Conservation (phyloP, 53 echinoderm and acorn worm genomes). For the Holothuria leucospilota region DNA sequence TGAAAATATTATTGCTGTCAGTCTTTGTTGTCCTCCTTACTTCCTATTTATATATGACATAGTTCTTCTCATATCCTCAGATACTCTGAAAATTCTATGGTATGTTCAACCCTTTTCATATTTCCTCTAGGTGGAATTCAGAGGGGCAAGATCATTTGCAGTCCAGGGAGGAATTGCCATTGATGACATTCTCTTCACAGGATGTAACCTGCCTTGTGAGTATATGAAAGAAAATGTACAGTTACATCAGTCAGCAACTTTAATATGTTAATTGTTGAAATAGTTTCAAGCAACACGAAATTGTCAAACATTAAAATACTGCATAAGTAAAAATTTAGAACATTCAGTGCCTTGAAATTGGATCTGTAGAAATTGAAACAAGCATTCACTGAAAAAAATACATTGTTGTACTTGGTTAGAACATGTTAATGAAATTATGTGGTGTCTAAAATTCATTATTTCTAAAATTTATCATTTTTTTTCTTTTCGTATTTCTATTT, state of each 20-base stretch:
- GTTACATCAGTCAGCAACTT: background rate
- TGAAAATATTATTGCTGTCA: too few relatives aligned
- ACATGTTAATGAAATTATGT: too few relatives aligned
- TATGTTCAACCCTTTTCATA: background rate
- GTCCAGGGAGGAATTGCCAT: slow-evolving; percentile 72
- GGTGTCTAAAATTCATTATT: too few relatives aligned
- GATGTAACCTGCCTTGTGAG: slow-evolving; percentile 65
- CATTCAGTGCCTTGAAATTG: background rate
- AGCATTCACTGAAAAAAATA: too few relatives aligned
- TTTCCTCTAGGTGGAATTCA: slow-evolving; percentile 58
- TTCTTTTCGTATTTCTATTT: background rate
- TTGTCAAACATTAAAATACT: background rate
- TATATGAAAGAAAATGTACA: background rate
- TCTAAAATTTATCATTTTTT: background rate
- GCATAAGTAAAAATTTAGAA: background rate
- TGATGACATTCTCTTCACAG: slow-evolving; percentile 70
- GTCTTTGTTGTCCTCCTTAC: too few relatives aligned
- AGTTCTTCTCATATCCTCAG: too few relatives aligned
- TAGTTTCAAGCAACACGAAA: too few relatives aligned
- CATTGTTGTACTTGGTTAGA: too few relatives aligned
- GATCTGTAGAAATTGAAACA: too few relatives aligned
- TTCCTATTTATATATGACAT: too few relatives aligned
- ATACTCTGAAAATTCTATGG: too few relatives aligned
- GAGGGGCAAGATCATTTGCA: slow-evolving; percentile 63
- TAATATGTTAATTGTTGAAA: too few relatives aligned